A percentile compares a stretch with the other conserved stretches of the same genome.
Evolutionary conservation across 2,888 invertebrate species (phyloP).

Genomic region (Pimpla rufipes): DNA sequence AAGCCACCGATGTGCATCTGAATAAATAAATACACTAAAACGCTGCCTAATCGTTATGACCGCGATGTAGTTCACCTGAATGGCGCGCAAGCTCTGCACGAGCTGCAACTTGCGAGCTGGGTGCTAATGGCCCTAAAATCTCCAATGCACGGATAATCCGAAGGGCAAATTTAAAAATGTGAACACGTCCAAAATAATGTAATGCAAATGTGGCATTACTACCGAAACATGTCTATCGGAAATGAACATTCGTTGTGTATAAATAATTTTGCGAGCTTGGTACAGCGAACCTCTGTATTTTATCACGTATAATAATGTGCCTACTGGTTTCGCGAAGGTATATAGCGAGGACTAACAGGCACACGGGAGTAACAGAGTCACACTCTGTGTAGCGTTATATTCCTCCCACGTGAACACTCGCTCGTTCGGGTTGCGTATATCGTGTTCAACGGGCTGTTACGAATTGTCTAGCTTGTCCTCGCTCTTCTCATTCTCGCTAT

Average conservation of each 20-base stretch:
- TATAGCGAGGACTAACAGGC: background rate
- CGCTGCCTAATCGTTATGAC: background rate
- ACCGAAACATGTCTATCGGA: background rate
- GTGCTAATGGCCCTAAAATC: no score
- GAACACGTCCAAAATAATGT: background rate
- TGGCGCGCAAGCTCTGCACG: background rate
- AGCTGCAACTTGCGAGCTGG: background rate
- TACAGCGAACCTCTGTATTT: no score
- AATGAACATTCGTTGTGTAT: background rate
- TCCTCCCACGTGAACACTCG: constrained; percentile 25
- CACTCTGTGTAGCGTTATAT: constrained; percentile 21
- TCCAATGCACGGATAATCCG: no score
- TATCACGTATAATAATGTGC: constrained; percentile 21
- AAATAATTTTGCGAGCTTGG: no score
- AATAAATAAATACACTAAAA: constrained; percentile 1
- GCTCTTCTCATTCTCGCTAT: constrained; percentile 44
- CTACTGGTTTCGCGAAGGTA: background rate
- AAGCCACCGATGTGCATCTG: background rate
- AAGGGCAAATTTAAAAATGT: no score
- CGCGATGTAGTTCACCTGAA: background rate
- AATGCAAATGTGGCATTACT: background rate
- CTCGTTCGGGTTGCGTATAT: constrained; percentile 36
- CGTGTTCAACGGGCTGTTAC: constrained; percentile 39
- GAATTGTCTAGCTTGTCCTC: constrained; percentile 36
- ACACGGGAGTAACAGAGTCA: constrained; percentile 1